Percentiles rank a stretch among this genome's conserved stretches.
These are phyloP conservation scores for Phrynosoma blainvillii DNA, from an alignment of 2,113 vertebrate genomes.

Conservation along the genomic window DNA sequence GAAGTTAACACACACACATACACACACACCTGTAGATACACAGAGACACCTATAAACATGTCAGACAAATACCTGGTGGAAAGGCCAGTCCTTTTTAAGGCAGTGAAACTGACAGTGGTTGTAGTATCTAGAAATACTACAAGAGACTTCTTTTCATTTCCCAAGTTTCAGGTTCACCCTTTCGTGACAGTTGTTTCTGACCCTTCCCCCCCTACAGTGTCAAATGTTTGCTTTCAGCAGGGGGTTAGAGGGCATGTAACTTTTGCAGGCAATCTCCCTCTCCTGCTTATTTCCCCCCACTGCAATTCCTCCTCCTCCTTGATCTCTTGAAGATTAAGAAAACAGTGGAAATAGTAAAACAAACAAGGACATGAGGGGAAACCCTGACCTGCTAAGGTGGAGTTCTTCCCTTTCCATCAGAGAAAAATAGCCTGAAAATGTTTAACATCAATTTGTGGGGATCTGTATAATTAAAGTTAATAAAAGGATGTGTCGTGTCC, in stretches of 20 bases:
- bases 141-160: background rate
- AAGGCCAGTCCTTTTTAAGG: background rate
- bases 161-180: background rate
- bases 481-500: slow-evolving; percentile 64
- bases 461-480: slow-evolving; percentile 76
- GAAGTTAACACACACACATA: too few relatives aligned
- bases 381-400: slow-evolving; percentile 52
- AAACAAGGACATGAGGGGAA: slow-evolving; percentile 54
- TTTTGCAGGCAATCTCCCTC: background rate
- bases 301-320: slow-evolving; percentile 34
- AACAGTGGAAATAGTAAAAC: slow-evolving; percentile 65
- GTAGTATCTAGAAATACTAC: background rate
- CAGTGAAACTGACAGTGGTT: background rate
- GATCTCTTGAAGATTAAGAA: slow-evolving; percentile 48
- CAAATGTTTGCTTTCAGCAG: background rate
- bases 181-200: background rate
- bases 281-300: background rate
- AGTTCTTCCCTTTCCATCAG: slow-evolving; percentile 67
- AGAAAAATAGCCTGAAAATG: slow-evolving; percentile 63
- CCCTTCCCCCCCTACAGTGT: background rate
- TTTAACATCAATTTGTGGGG: slow-evolving; percentile 73
- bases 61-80: background rate
- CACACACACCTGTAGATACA: too few relatives aligned
- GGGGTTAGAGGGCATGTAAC: slow-evolving; percentile 25
- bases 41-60: background rate